Evolutionary conservation across 2,888 invertebrate genomes (phyloP).

Genomic region (Zhengitettix transpicula): DNA sequence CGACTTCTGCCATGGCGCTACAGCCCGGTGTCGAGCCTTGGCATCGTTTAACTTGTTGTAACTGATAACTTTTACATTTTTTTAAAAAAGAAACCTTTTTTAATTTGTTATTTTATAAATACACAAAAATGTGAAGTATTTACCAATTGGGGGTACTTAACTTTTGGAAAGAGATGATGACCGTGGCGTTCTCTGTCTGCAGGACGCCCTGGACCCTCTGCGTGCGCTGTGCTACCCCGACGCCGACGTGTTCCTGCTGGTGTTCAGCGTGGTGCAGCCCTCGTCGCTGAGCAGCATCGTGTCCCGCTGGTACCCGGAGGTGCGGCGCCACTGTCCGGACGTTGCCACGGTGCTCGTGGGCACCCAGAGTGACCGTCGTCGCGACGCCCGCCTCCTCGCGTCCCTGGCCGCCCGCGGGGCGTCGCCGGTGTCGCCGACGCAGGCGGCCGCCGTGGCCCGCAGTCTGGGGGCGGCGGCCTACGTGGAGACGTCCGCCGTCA

Average conservation of each 20-base stretch:
- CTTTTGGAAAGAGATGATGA: too few relatives aligned
- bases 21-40: too few relatives aligned
- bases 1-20: too few relatives aligned
- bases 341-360: slow-evolving; percentile 28
- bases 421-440: slow-evolving; percentile 54
- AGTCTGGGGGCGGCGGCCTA: slow-evolving; percentile 63
- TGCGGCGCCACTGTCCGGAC: slow-evolving; percentile 33
- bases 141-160: too few relatives aligned
- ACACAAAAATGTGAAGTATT: too few relatives aligned
- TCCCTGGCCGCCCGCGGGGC: slow-evolving; percentile 48
- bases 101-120: too few relatives aligned
- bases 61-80: too few relatives aligned
- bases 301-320: slow-evolving; percentile 74
- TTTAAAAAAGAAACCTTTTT: too few relatives aligned
- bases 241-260: slow-evolving; percentile 82
- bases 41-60: too few relatives aligned
- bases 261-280: slow-evolving; percentile 80
- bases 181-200: slow-evolving; percentile 20
- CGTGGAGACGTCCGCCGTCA: slow-evolving; percentile 83
- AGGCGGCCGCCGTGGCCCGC: slow-evolving; percentile 58
- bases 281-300: slow-evolving; percentile 72
- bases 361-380: slow-evolving; percentile 34
- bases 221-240: slow-evolving; percentile 84
- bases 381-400: slow-evolving; percentile 26
- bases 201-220: slow-evolving; percentile 81